Base-by-base conservation (phyloP, 2,888 invertebrate genomes). In the Isotomurus palustris region DNA sequence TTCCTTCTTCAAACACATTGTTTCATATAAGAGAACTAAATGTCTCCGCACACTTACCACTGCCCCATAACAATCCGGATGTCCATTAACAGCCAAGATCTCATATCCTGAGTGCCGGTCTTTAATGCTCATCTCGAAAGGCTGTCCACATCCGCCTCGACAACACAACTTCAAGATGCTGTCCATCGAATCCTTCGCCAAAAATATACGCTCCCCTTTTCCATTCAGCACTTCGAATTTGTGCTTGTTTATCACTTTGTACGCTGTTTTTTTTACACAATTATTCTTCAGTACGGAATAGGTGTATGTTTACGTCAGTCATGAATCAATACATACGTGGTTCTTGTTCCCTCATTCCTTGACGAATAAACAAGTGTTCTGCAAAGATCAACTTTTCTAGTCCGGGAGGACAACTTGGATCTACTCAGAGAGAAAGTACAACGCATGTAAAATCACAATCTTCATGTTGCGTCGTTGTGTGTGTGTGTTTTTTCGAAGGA, bases 401-500 rank as follows among this genome's bases (percentile, higher is more conserved):
- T 24, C 65, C 65, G 8, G 65, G 65, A 27, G 65, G 65, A 53
- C 65, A 65, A 32, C 60, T 62, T 10, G 65, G 65, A 62, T 41
- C 65, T 65, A 17, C 14, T 40, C 19, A 22, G 24, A 22, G 24
- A 22, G 24, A 5, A 4, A 21, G 32, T 35, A 17, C 3, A 49
- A 29, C 22, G 21, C 19, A 14, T 32, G 43, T 8, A 40, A 8
- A 14, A 8, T 43, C 21, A 22, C 24, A 10, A 24, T 12, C 24
- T 22, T 19, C 24, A 22, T 22, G 24, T 6, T 22, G 22, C 38
- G 19, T 5, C 6, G 5, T 14, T 38, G 5, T 45, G 29, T 36
- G 8, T 5, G 38, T 5, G 27, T 17, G 2, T 3, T 2, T 4
- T 5, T 21, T 29, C 19, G 29, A 29, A 29, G n/a, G 21, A 8